A percentile compares a stretch with the other conserved stretches of the same genome.
Evolutionary conservation across 2,888 invertebrate genomes (phyloP).

Genomic region (Saturnia japonica): DNA sequence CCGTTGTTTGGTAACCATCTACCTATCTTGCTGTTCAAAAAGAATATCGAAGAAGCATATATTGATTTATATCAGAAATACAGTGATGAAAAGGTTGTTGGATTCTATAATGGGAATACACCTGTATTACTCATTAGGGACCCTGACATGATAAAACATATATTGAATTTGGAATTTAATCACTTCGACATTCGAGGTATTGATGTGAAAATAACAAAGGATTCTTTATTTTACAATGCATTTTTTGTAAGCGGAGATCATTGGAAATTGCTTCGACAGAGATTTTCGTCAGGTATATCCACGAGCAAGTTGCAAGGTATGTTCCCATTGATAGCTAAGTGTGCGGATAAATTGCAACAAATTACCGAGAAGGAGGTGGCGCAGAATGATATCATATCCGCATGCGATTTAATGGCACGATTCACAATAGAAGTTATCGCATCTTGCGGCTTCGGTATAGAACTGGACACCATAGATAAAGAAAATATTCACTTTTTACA

Average conservation of each 20-base stretch:
- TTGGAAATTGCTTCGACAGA: constrained; percentile 34
- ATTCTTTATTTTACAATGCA: constrained; percentile 48
- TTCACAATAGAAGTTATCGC: constrained; percentile 46
- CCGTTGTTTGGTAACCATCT: constrained; percentile 34
- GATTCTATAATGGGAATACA: constrained; percentile 37
- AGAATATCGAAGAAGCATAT: constrained; percentile 22
- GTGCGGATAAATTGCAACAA: constrained; percentile 29
- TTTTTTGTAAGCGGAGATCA: constrained; percentile 45
- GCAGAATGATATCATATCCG: constrained; percentile 25
- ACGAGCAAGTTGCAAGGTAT: constrained; percentile 48
- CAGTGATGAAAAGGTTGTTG: constrained; percentile 43
- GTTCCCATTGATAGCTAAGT: constrained; percentile 46
- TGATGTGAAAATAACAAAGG: constrained; percentile 35
- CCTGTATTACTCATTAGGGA: constrained; percentile 46
- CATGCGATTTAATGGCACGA: constrained; percentile 46
- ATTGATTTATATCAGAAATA: constrained; percentile 38
- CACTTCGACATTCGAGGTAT: constrained; percentile 42
- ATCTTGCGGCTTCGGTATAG: constrained; percentile 46
- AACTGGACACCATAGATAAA: constrained; percentile 23
- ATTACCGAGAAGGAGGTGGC: constrained; percentile 5
- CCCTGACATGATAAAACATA: constrained; percentile 42
- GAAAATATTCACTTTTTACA: constrained; percentile 22
- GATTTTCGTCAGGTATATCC: constrained; percentile 44
- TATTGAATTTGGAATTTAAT: constrained; percentile 42
- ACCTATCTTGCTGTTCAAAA: constrained; percentile 25